phyloP scores from a whole-genome alignment of 2,797 vertebrate species.

The Oreonectes daqikongensis region DNA sequence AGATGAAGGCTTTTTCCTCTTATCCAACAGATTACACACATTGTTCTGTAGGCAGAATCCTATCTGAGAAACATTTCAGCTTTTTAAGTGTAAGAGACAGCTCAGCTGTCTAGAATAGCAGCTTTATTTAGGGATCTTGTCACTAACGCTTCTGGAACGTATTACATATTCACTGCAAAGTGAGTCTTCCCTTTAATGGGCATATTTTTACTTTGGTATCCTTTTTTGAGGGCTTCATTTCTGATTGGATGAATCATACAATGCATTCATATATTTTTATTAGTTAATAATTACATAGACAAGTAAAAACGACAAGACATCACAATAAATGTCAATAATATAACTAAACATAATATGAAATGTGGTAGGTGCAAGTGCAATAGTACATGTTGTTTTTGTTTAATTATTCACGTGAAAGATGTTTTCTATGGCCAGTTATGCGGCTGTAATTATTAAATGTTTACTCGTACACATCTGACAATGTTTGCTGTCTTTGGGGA shows the following conservation, averaged over 20 bases:
- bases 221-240: neutral
- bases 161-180: neutral
- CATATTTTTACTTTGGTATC: neutral
- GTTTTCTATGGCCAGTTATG: conserved; percentile 1
- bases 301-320: too few species aligned
- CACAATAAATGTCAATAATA: too few species aligned
- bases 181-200: neutral
- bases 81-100: conserved; percentile 12
- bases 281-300: too few species aligned
- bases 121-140: conserved; percentile 3
- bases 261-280: neutral
- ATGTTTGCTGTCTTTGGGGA: neutral
- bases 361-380: neutral
- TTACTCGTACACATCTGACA: neutral
- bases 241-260: neutral
- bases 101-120: neutral
- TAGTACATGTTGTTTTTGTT: neutral
- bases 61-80: conserved; percentile 6
- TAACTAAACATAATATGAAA: neutral
- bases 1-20: conserved; percentile 9
- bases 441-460: conserved; percentile 2
- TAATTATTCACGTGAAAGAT: neutral
- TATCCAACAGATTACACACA: conserved; percentile 16
- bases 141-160: neutral
- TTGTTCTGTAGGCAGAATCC: conserved; percentile 18